Conservation (phyloP, 1,140 invertebrate species). For the Andricus grossulariae region DNA sequence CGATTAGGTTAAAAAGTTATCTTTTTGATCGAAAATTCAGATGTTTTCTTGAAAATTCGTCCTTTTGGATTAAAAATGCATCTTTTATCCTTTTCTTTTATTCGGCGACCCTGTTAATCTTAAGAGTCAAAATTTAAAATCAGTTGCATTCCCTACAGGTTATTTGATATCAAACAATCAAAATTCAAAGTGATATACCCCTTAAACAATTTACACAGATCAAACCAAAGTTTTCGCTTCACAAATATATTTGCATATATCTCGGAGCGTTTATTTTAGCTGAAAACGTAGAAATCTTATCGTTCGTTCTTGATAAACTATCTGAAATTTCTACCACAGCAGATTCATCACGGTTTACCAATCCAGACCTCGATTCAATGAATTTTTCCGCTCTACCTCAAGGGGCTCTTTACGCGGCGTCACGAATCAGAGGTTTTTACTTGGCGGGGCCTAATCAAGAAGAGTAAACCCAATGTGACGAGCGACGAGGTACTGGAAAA, state of each 20-base stretch:
- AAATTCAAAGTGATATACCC: too few species aligned
- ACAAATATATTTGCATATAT: background rate
- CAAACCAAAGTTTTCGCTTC: too few species aligned
- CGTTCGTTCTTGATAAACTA: background rate
- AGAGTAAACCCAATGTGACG: slow-evolving; percentile 72
- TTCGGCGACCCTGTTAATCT: too few species aligned
- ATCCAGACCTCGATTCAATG: slow-evolving; percentile 4
- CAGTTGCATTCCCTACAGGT: too few species aligned
- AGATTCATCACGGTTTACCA: background rate
- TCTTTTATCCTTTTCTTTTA: too few species aligned
- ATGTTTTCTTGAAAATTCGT: too few species aligned
- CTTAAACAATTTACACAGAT: too few species aligned
- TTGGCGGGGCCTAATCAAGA: slow-evolving; percentile 74
- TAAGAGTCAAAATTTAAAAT: too few species aligned
- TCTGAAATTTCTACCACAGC: background rate
- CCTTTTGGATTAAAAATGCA: too few species aligned
- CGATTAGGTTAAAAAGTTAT: too few species aligned
- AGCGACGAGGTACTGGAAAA: slow-evolving; percentile 45
- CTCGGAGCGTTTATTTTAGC: background rate
- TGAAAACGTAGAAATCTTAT: background rate
- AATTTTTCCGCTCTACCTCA: slow-evolving; percentile 15
- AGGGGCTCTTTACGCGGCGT: slow-evolving; percentile 11
- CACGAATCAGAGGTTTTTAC: slow-evolving; percentile 19
- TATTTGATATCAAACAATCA: too few species aligned
- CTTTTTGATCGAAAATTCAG: too few species aligned